Base-by-base conservation (phyloP, 2,113 vertebrate genomes). In the Melanostigma gelatinosum region DNA sequence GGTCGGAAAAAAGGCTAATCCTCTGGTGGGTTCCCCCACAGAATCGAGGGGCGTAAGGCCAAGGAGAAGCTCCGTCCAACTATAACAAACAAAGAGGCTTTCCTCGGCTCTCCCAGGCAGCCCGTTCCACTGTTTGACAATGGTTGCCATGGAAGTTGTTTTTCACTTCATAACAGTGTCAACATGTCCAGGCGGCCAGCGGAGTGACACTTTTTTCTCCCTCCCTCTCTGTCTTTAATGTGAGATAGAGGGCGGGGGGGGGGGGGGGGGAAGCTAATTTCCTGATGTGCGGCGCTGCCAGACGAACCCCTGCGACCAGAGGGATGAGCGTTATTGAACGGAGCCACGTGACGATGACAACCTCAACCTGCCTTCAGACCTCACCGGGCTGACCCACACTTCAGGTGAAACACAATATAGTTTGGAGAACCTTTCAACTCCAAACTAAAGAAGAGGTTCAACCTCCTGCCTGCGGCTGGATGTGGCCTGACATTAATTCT, bases 141-240 rank as follows among this genome's bases (percentile, higher is more conserved):
- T 94, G 94, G 97, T 99, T 97, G 93, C 97, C 95, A 97, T 97
- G 96, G 97, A 96, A 92, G 89, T 94, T 93, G 93, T 95, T 96
- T 96, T 98, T 96, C 94, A 89, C 92, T 95, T 96, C 97, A 97
- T 87, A 97, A 97, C 97, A 97, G 89, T 93, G 91, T 93, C 54
- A 70, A 94, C 92, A 94, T 85, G 94, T 91, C 92, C 91, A 61
- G 88, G 86, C 88, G 4, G 55, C 88, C 92, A 82, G 92, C 93
- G 38, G 82, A 61, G 76, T 84, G 75, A 86, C 93, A 87, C 82
- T 85, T 81, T 93, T 88, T 83, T 87, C 46, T 81, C 73, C 71
- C 71, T 75, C 63, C 62, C 50, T 75, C 65, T 18, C 58, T 10
- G 58, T 54, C 44, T 77, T 58, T 87, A 80, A 82, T 77, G 74